Percentiles rank a stretch among this genome's conserved stretches.
Evolutionary conservation across 2,113 vertebrate genomes (phyloP).

Genomic region (Pao palembangensis): DNA sequence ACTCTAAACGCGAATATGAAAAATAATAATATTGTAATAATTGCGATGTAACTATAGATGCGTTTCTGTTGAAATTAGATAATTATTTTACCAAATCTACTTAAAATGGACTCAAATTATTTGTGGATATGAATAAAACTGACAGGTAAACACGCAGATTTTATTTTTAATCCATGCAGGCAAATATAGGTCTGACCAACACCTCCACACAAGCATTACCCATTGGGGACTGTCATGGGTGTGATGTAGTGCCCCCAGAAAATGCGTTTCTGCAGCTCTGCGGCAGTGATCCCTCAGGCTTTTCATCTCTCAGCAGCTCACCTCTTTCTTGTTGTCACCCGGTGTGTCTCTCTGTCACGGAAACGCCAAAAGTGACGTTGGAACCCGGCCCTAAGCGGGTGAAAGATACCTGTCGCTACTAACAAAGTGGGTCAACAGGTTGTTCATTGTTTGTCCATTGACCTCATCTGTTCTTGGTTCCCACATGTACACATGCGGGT

Average conservation of each 20-base stretch:
- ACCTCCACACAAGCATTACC: constrained; percentile 18
- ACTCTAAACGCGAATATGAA: no score
- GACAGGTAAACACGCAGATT: no score
- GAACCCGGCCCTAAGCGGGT: not conserved
- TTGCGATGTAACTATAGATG: no score
- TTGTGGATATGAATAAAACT: no score
- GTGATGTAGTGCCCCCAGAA: constrained; percentile 28
- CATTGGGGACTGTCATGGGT: constrained; percentile 14
- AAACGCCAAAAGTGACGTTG: constrained; percentile 1
- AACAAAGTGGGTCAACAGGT: constrained; percentile 40
- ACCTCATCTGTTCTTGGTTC: constrained; percentile 32
- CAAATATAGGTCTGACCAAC: constrained; percentile 17
- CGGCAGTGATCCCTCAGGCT: constrained; percentile 12
- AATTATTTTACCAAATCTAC: no score
- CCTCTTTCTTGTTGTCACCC: not conserved
- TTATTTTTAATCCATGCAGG: no score
- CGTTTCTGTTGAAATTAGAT: no score
- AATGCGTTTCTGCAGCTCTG: constrained; percentile 17
- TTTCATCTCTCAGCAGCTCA: constrained; percentile 10
- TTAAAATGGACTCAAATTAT: no score
- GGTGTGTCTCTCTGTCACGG: not conserved
- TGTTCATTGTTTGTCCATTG: constrained; percentile 36
- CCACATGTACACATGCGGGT: constrained; percentile 1
- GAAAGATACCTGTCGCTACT: constrained; percentile 32
- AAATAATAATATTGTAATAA: no score